Evolutionary conservation across 2,888 invertebrate species (phyloP), one percentile per base, ranked within the genome.

Genomic region (Venusia cambrica): DNA sequence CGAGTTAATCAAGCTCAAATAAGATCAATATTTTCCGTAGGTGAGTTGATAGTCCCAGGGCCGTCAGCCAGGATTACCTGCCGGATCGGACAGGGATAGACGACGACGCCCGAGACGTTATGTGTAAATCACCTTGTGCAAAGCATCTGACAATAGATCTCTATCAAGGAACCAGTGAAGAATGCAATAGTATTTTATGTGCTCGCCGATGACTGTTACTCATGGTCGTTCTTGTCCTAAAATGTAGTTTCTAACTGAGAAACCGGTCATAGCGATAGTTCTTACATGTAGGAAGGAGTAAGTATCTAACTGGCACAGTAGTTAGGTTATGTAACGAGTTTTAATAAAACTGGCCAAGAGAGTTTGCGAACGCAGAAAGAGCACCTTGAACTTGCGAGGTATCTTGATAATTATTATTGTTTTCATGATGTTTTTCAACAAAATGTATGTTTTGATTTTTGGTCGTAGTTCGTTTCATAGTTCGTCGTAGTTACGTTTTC

Each of bases 1-100:
- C 67, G 79, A 79, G 81, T 81, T 85, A 83, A 87, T 87, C 85
- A 84, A 79, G 76, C 85, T 81, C 81, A 76, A 84, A 85, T 84
- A 84, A 83, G 81, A 85, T 85, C 85, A 76, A 87, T 87, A 85
- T 75, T 80, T 73, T 64, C 73, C 74, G 76, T 76, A 73, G 74
- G 73, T 80, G 62, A 57, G 54, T 52, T 56, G 75, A 74, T 76
- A 72, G 68, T 71, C 64, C 68, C 71, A 65, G 70, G 70, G 69
- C 63, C 57, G 73, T 70, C 76, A 51, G 37, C 51, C 61, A 51
- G 64, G 67, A 69, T 73, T 69, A 71, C 58, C 43, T 43, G 53
- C 60, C 52, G 51, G 43, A 54, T 52, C 55, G 51, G 55, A 63
- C 57, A 49, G 47, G 57, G 57, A 52, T 51, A 45, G 37, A 45